These are phyloP conservation scores for Lepus timidus DNA, from an alignment of 2,113 vertebrate genomes.

Conservation along the genomic window DNA sequence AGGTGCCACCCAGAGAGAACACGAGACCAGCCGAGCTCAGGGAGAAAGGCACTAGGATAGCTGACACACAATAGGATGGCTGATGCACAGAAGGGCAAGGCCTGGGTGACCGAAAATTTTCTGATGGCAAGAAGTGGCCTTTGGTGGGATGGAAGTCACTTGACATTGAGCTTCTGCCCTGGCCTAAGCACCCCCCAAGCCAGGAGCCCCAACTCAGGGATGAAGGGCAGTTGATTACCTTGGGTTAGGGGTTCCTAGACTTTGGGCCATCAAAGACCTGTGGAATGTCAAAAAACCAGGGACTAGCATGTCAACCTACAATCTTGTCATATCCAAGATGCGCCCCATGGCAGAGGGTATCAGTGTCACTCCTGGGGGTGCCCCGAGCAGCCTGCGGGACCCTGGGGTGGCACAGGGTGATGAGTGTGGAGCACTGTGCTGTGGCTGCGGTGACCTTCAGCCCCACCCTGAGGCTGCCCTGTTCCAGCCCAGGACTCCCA, in stretches of 20 bases:
- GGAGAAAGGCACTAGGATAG: background rate
- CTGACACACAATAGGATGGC: background rate
- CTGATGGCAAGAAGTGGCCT: background rate
- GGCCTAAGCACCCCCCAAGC: background rate
- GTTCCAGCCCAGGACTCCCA: background rate
- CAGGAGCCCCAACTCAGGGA: background rate
- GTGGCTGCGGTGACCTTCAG: no score
- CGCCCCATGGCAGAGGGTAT: background rate
- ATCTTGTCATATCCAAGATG: background rate
- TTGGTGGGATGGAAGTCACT: background rate
- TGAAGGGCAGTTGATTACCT: background rate
- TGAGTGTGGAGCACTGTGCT: no score
- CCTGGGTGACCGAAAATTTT: background rate
- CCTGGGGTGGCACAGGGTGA: background rate
- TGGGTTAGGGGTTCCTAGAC: background rate
- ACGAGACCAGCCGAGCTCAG: background rate
- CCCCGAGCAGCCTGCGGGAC: background rate
- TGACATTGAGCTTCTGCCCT: background rate
- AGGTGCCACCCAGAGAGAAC: background rate
- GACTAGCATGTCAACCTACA: background rate
- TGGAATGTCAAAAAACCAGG: background rate
- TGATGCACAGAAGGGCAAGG: background rate
- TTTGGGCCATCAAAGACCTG: background rate
- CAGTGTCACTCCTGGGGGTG: background rate
- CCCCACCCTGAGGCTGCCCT: background rate